Percentiles rank a stretch among this genome's conserved stretches.
Conservation (phyloP, 2,113 vertebrate genomes). For the Pseudorectes ferrugineus region DNA sequence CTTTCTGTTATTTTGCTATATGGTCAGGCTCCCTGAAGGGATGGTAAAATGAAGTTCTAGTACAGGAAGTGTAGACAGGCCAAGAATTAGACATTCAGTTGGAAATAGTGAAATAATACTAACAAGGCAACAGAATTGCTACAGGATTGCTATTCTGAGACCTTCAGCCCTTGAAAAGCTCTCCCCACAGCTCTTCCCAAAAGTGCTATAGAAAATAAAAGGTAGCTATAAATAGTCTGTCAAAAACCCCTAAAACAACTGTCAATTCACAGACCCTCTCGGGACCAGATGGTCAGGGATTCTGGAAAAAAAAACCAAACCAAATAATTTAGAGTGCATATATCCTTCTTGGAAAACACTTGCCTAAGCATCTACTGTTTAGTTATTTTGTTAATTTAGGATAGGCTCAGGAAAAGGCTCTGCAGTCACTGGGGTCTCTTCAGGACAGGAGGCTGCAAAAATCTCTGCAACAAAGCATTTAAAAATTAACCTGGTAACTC, state of each 20-base stretch:
- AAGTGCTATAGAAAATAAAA: not conserved
- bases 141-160: not conserved
- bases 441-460: not conserved
- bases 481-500: constrained; percentile 43
- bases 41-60: not conserved
- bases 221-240: not conserved
- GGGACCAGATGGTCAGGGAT: not conserved
- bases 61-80: not conserved
- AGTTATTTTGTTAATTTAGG: not conserved
- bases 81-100: not conserved
- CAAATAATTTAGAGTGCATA: fast-evolving
- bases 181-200: not conserved
- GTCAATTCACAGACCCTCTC: not conserved
- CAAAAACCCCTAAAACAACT: not conserved
- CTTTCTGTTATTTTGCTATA: not conserved
- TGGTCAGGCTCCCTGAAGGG: not conserved
- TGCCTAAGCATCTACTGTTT: not conserved
- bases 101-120: not conserved
- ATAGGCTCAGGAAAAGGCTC: not conserved
- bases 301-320: not conserved
- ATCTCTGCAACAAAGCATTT: not conserved
- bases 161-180: not conserved
- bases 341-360: not conserved
- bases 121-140: not conserved
- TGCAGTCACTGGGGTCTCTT: not conserved